phyloP scores from a whole-genome alignment of 2,797 vertebrate species.

The Amblyraja radiata region DNA sequence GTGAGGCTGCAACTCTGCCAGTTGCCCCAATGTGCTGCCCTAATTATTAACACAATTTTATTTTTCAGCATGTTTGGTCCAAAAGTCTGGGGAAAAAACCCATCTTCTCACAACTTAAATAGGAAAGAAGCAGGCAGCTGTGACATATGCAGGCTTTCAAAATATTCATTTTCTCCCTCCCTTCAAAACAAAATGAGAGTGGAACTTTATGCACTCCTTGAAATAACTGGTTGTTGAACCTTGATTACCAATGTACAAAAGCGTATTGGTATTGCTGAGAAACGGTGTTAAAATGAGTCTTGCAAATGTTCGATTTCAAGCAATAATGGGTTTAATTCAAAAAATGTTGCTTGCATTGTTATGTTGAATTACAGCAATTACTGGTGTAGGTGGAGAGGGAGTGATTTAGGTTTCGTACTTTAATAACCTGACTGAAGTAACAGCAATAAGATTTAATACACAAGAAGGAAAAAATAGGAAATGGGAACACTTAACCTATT shows the following conservation, averaged over 20 bases:
- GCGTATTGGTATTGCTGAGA: not conserved
- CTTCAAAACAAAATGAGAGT: not conserved
- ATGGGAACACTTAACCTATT: slow-evolving; percentile 24
- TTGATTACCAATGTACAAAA: not conserved
- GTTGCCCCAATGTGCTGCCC: no score
- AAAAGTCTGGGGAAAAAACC: no score
- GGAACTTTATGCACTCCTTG: not conserved
- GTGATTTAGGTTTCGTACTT: not conserved
- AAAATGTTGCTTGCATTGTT: not conserved
- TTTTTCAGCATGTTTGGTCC: not conserved
- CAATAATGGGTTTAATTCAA: not conserved
- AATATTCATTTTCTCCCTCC: not conserved
- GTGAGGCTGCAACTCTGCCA: no score
- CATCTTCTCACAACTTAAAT: not conserved
- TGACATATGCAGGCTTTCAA: not conserved
- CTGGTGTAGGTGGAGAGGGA: not conserved
- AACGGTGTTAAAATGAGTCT: not conserved
- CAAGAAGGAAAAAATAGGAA: not conserved
- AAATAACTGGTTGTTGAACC: slow-evolving; percentile 1
- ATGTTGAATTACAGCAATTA: slow-evolving; percentile 3
- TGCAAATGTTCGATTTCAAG: not conserved
- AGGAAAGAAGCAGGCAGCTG: not conserved
- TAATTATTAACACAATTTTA: no score
- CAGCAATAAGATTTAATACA: slow-evolving; percentile 18
- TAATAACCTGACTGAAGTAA: slow-evolving; percentile 17